Evolutionary conservation across 2,113 vertebrate genomes (phyloP), one percentile per base, ranked within the genome.

Genomic region (Scomber japonicus): DNA sequence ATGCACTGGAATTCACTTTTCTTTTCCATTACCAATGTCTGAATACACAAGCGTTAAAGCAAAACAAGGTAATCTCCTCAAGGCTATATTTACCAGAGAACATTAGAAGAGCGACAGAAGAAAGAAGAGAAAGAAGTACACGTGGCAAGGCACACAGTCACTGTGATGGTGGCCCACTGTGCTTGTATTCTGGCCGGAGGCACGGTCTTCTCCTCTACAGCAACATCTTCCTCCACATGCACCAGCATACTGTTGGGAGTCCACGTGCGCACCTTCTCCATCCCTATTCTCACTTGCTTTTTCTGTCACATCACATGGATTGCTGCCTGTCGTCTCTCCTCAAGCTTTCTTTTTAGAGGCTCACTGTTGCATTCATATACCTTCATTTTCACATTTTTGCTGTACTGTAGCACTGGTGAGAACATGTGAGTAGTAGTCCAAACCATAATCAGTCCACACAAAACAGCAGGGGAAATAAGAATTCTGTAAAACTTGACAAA

Each of bases 341-440:
- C 5, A 21, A 16, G 46, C 21, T 16, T 17, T 16, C 15, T 21
- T 48, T 44, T 27, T 49, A 1, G 6, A 49, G 64, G 73, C 51
- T 53, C 64, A 55, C 64, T 72, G 71, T 60, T 24, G 72, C 40
- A 11, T 48, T 21, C 27, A 48, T 54, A n/a, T 61, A 54, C 66
- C 72, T 62, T 35, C 5, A 27, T 49, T 59, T 55, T 71, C 48
- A 12, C 44, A 14, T 56, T 66, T 30, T 49, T 13, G 21, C 17
- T n/a, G 40, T 31, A 11, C 46, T 48, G 46, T 67, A 53, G 31
- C 24, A 71, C 50, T 56, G 40, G 59, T 44, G 40, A 17, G 16
- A 53, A 54, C 35, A 24, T 40, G 35, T 40, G 35, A 40, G 35
- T 40, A 1, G 35, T 40, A 40, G 35, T 40, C 35, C 8, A 35